phyloP scores from a whole-genome alignment of 2,888 invertebrate species.

The Eumerus sabulonum region DNA sequence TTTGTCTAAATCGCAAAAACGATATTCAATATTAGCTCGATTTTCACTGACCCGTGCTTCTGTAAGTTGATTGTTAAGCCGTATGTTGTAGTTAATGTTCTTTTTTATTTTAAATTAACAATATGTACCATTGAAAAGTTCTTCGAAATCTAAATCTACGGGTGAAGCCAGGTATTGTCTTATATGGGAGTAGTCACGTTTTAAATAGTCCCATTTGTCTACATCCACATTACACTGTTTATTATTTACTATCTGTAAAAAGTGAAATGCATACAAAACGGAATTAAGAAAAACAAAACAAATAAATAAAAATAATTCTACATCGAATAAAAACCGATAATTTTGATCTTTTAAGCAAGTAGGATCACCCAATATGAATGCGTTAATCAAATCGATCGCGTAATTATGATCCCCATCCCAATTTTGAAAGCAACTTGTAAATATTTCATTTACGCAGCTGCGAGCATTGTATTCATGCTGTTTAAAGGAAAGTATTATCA shows the following conservation, averaged over 20 bases:
- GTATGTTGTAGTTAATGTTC: not conserved
- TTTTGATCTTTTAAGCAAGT: slow-evolving; percentile 67
- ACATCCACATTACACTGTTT: slow-evolving; percentile 82
- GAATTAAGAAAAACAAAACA: slow-evolving; percentile 4
- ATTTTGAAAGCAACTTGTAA: slow-evolving; percentile 68
- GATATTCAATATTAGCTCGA: slow-evolving; percentile 77
- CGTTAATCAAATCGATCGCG: slow-evolving; percentile 74
- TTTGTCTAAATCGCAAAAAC: slow-evolving; percentile 79
- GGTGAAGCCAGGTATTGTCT: slow-evolving; percentile 31
- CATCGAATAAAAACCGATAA: slow-evolving; percentile 75
- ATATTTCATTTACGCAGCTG: slow-evolving; percentile 73
- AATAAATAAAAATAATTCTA: slow-evolving; percentile 41
- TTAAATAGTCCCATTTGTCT: slow-evolving; percentile 85
- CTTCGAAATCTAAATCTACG: slow-evolving; percentile 73
- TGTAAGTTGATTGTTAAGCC: slow-evolving; percentile 21
- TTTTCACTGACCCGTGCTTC: slow-evolving; percentile 72
- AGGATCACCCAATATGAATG: slow-evolving; percentile 73
- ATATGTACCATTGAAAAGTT: slow-evolving; percentile 72
- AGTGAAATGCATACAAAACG: not conserved
- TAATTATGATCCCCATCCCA: slow-evolving; percentile 65
- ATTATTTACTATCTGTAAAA: slow-evolving; percentile 81
- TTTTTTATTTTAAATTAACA: not conserved
- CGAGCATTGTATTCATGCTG: slow-evolving; percentile 74
- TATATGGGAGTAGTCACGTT: slow-evolving; percentile 80
- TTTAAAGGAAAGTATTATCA: slow-evolving; percentile 6